Evolutionary conservation across 2,113 vertebrate species (phyloP).

Genomic region (Nannospalax galili): DNA sequence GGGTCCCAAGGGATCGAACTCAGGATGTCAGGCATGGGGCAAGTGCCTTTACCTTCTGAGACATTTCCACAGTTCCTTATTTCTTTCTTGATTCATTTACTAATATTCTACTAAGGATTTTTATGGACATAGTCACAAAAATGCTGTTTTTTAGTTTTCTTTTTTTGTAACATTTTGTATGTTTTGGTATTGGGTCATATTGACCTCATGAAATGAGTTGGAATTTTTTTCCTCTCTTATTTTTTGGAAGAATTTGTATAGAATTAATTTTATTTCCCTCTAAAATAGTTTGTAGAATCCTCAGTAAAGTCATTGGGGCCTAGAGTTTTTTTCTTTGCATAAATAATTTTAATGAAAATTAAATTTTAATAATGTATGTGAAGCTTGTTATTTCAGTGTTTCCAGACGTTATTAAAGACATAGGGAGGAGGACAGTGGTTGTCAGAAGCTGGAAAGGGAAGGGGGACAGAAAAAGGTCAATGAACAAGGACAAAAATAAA

Average conservation of each 20-base stretch:
- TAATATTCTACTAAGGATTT: constrained; percentile 10
- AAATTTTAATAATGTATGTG: background rate
- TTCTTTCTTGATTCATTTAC: background rate
- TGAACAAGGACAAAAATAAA: background rate
- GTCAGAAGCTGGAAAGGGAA: background rate
- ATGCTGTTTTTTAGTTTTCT: background rate
- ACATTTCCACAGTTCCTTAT: too few species aligned
- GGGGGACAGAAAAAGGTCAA: background rate
- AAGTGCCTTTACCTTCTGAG: too few species aligned
- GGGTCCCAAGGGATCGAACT: too few species aligned
- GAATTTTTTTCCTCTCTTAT: background rate
- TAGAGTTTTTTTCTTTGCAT: constrained; percentile 7
- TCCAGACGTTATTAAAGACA: background rate
- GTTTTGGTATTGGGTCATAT: background rate
- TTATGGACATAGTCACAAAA: background rate
- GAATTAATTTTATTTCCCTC: background rate
- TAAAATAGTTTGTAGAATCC: background rate
- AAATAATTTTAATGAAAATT: background rate
- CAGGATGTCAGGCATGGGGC: too few species aligned
- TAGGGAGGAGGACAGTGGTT: background rate
- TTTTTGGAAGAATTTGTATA: constrained; percentile 20
- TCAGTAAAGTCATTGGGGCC: background rate
- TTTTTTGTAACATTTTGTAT: too few species aligned
- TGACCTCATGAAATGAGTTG: background rate
- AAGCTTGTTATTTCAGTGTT: background rate